Evolutionary conservation across 2,113 vertebrate species (phyloP).

Genomic region (Sander vitreus): DNA sequence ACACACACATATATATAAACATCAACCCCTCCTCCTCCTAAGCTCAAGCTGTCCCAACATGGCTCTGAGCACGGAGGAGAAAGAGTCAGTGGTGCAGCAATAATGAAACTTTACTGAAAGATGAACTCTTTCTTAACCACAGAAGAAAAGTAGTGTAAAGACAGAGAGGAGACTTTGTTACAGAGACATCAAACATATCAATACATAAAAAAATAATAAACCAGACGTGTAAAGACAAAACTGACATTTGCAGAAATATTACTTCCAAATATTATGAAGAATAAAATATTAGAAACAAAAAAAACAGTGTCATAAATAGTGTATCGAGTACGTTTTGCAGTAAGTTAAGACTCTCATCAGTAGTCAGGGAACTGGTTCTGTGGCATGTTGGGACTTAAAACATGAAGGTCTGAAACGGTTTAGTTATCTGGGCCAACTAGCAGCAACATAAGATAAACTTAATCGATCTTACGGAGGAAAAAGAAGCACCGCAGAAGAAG

Average conservation of each 20-base stretch:
- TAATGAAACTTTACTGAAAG: conserved; percentile 1
- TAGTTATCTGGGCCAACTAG: neutral
- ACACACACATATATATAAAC: too few species aligned
- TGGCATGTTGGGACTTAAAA: neutral
- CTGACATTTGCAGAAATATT: too few species aligned
- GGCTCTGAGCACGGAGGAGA: neutral
- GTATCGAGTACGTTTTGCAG: neutral
- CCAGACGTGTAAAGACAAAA: too few species aligned
- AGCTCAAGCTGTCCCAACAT: neutral
- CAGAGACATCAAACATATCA: too few species aligned
- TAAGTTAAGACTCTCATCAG: neutral
- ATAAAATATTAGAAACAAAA: too few species aligned
- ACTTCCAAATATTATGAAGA: too few species aligned
- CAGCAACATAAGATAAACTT: neutral
- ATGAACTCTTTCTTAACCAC: neutral
- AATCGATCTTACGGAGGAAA: neutral
- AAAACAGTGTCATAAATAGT: too few species aligned
- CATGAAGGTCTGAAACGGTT: neutral
- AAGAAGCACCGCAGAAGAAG: neutral
- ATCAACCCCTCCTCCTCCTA: neutral
- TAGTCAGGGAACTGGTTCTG: neutral
- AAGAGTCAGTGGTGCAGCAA: conserved; percentile 7
- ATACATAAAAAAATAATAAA: too few species aligned
- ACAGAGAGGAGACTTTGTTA: too few species aligned
- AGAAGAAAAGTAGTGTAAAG: neutral